Percentiles rank a stretch among this genome's conserved stretches.
Conservation (phyloP, 2,888 invertebrate species). For the Eudemis profundana region DNA sequence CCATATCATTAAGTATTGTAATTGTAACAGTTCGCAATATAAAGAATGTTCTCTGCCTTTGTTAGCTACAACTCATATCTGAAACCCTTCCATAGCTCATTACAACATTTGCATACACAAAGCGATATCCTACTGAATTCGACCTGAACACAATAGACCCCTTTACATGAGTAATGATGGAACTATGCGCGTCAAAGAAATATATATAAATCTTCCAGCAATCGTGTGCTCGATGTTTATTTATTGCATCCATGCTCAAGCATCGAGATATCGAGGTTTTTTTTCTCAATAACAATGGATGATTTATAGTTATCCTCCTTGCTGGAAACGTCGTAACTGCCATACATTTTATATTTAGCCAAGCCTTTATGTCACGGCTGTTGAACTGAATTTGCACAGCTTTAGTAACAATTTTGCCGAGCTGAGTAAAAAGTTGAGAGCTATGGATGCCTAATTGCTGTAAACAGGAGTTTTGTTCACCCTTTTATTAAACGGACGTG, state of each 20-base stretch:
- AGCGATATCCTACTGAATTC: slow-evolving; percentile 15
- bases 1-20: background rate
- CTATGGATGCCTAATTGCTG: slow-evolving; percentile 31
- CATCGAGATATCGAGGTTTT: slow-evolving; percentile 69
- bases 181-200: slow-evolving; percentile 68
- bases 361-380: background rate
- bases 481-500: slow-evolving; percentile 27
- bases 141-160: slow-evolving; percentile 61
- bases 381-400: slow-evolving; percentile 17
- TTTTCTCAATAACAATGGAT: slow-evolving; percentile 71
- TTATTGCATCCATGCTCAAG: slow-evolving; percentile 68
- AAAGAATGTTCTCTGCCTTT: background rate
- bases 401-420: slow-evolving; percentile 26
- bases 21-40: background rate
- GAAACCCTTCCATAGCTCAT: slow-evolving; percentile 21
- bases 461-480: slow-evolving; percentile 40
- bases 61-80: slow-evolving; percentile 6
- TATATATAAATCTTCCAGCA: slow-evolving; percentile 82
- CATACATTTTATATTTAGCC: background rate
- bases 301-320: slow-evolving; percentile 67
- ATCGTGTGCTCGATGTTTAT: slow-evolving; percentile 79
- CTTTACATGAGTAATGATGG: slow-evolving; percentile 74
- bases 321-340: slow-evolving; percentile 19
- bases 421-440: slow-evolving; percentile 29
- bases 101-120: slow-evolving; percentile 32